Percentiles rank a stretch among this genome's conserved stretches.
Evolutionary conservation across 1,140 invertebrate genomes (phyloP).

Genomic region (Popillia japonica): DNA sequence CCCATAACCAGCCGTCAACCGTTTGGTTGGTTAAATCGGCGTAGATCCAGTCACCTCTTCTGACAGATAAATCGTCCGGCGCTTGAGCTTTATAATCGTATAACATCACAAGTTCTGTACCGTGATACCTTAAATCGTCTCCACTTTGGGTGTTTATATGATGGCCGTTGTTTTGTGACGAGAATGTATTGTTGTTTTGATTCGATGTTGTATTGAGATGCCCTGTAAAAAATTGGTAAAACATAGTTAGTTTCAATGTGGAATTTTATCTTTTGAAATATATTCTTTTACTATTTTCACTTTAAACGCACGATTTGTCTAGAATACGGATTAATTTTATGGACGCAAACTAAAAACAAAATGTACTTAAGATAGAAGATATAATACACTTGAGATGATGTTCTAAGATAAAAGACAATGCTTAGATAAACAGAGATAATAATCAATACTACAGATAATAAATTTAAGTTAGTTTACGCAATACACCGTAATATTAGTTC

Average conservation of each 20-base stretch:
- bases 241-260: too few relatives aligned
- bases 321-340: too few relatives aligned
- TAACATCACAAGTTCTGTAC: conserved; percentile 91
- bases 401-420: too few relatives aligned
- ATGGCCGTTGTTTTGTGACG: conserved; percentile 48
- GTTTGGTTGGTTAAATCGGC: conserved; percentile 92
- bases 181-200: conserved; percentile 55
- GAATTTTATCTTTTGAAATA: too few relatives aligned
- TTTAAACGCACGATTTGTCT: too few relatives aligned
- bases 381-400: too few relatives aligned
- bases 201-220: conserved; percentile 58
- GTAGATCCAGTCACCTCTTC: conserved; percentile 93
- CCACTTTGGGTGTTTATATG: conserved; percentile 53
- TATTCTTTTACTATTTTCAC: neutral
- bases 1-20: conserved; percentile 95
- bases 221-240: conserved; percentile 50
- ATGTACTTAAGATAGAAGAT: too few relatives aligned
- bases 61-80: conserved; percentile 88
- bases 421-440: too few relatives aligned
- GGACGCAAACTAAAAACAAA: too few relatives aligned
- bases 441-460: too few relatives aligned
- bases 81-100: conserved; percentile 96
- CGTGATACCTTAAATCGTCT: conserved; percentile 76
- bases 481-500: too few relatives aligned
- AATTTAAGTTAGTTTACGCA: too few relatives aligned